Evolutionary conservation across 1,140 invertebrate species (phyloP), one percentile per base, ranked within the genome.

Genomic region (Bradysia coprophila): DNA sequence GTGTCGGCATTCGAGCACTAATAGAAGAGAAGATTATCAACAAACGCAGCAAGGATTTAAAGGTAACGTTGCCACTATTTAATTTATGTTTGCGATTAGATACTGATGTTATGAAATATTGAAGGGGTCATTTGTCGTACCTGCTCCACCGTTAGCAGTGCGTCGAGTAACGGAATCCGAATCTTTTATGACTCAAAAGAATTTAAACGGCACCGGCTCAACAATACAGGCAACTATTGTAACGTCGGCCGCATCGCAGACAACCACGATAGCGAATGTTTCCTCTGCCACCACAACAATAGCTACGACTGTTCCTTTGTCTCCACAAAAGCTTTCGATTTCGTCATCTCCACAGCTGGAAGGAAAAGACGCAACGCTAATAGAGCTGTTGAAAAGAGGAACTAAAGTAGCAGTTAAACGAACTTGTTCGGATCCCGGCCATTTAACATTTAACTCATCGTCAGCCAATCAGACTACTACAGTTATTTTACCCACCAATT

Each of bases 11-110:
- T 2, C 65, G 85, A 38, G 86, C 85, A 11, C 69, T 90, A 2
- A 90, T 91, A 46, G 85, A 89, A 62, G 86, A 91, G 57, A 90
- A 90, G 59, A 91, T 90, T 42, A 90, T 87, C 47, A 87, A 83
- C 52, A 84, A 85, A 50, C 65, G 83, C 21, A 42, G 55, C 40
- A 61, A 61, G 49, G 57, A 61, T 21, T 52, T 61, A 22, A 60
- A 60, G 55, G 58, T 59, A 24, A 43, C 4, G 8, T 31, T n/a
- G n/a, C n/a, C n/a, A n/a, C n/a, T n/a, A n/a, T n/a, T n/a, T n/a
- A n/a, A n/a, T n/a, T n/a, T n/a, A n/a, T n/a, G n/a, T n/a, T n/a
- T n/a, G n/a, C n/a, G n/a, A n/a, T n/a, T n/a, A n/a, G n/a, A n/a
- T n/a, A n/a, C n/a, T n/a, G n/a, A n/a, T n/a, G n/a, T n/a, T n/a